Evolutionary conservation across 2,113 vertebrate genomes (phyloP).

Genomic region (Oryzias woworae): DNA sequence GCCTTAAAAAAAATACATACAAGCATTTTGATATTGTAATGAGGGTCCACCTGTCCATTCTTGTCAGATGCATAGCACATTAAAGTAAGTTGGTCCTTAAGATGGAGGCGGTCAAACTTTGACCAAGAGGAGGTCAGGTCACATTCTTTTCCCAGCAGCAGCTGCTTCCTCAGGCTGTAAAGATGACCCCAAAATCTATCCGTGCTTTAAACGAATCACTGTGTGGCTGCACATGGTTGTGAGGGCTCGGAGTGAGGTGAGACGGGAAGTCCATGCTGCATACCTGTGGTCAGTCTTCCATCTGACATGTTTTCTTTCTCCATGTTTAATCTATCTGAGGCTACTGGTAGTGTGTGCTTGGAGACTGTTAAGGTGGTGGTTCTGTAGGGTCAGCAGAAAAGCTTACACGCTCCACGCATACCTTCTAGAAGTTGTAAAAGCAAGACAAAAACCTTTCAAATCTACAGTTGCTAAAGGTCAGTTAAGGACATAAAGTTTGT

Average conservation of each 20-base stretch:
- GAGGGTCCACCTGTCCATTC: conserved; percentile 45
- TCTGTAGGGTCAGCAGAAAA: not conserved
- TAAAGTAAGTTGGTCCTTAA: conserved; percentile 4
- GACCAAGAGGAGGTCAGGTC: conserved; percentile 61
- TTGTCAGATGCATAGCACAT: conserved; percentile 9
- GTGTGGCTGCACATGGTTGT: conserved; percentile 14
- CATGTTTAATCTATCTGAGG: conserved; percentile 7
- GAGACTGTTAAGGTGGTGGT: conserved; percentile 7
- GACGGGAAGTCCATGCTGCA: conserved; percentile 10
- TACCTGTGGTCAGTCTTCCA: conserved; percentile 16
- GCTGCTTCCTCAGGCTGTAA: conserved; percentile 68
- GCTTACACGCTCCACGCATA: too few relatives aligned
- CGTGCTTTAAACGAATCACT: conserved; percentile 45
- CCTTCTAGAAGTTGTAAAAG: too few relatives aligned
- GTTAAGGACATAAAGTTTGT: too few relatives aligned
- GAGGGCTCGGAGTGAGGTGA: conserved; percentile 24
- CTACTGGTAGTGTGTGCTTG: conserved; percentile 4
- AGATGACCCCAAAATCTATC: conserved; percentile 52
- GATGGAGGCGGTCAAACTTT: conserved; percentile 15
- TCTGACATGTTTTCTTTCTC: conserved; percentile 14
- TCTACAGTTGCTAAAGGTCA: too few relatives aligned
- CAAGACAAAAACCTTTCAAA: too few relatives aligned
- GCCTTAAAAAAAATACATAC: too few relatives aligned
- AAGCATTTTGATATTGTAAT: not conserved
- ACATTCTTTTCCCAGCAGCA: conserved; percentile 59